Percentiles rank a stretch among this genome's conserved stretches.
These are phyloP conservation scores for Zoanthus sansibaricus DNA, from an alignment of 92 coral and sea anemone genomes.

Conservation along the genomic window DNA sequence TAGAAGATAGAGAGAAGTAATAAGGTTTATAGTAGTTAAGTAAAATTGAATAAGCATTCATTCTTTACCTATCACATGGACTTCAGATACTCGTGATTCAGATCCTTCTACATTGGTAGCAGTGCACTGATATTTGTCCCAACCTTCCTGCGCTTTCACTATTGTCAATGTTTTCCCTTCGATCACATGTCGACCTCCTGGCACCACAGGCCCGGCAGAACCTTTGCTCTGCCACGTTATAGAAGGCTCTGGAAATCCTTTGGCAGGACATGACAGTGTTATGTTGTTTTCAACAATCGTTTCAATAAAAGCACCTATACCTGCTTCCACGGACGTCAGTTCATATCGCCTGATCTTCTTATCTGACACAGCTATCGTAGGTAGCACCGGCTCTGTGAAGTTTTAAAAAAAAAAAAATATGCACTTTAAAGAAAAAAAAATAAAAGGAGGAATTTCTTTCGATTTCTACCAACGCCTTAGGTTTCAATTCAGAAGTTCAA, in stretches of 20 bases:
- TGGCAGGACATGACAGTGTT: constrained; percentile 7
- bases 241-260: constrained; percentile 27
- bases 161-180: constrained; percentile 15
- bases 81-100: neutral
- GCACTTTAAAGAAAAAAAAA: neutral
- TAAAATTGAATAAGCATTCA: neutral
- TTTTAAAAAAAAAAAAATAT: neutral
- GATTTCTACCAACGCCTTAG: neutral
- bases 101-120: constrained; percentile 20
- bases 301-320: constrained; percentile 15
- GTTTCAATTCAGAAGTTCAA: too few relatives aligned
- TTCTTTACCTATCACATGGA: constrained; percentile 27
- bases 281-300: constrained; percentile 43
- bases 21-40: too few relatives aligned
- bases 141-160: constrained; percentile 31
- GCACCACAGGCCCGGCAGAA: neutral
- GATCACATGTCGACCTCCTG: constrained; percentile 16
- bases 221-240: constrained; percentile 15
- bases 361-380: neutral
- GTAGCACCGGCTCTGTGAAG: constrained; percentile 14
- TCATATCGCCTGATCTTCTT: constrained; percentile 10
- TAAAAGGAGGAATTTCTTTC: neutral
- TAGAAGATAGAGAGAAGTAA: too few relatives aligned
- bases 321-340: neutral
- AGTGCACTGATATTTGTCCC: neutral